Conservation (phyloP, 2,113 vertebrate species). For the Octodon degus region DNA sequence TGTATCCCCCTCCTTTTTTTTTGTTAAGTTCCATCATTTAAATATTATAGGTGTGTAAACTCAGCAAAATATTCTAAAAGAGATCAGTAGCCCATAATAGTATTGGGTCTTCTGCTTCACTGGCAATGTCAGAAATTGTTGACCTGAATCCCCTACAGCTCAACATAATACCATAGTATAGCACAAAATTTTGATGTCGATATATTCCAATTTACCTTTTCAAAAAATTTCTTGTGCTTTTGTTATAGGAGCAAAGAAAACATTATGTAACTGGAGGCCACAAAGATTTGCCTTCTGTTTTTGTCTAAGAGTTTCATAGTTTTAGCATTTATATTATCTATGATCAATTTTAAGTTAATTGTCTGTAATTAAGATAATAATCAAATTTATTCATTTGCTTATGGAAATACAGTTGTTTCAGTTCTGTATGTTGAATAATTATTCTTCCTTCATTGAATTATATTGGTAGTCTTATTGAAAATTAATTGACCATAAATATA, state of each 20-base stretch:
- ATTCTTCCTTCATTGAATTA: background rate
- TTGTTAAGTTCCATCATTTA: no score
- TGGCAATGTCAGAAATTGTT: no score
- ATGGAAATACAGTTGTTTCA: background rate
- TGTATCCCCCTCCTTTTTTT: no score
- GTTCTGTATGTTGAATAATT: constrained; percentile 20
- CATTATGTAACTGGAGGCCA: background rate
- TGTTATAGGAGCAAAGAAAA: background rate
- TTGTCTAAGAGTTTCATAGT: constrained; percentile 16
- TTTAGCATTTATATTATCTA: constrained; percentile 13
- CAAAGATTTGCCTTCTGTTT: constrained; percentile 34
- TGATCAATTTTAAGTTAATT: constrained; percentile 31
- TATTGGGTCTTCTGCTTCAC: no score
- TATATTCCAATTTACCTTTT: constrained; percentile 10
- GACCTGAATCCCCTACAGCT: no score
- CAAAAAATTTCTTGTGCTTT: background rate
- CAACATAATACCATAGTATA: background rate
- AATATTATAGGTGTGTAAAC: no score
- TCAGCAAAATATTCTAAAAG: no score
- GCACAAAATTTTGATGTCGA: constrained; percentile 11
- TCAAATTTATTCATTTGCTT: background rate
- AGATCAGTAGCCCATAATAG: no score
- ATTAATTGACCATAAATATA: constrained; percentile 4
- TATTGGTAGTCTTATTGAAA: background rate
- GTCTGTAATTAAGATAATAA: background rate